These are phyloP conservation scores for Zonitis immaculata DNA, from an alignment of 2,888 invertebrate genomes.

Conservation along the genomic window DNA sequence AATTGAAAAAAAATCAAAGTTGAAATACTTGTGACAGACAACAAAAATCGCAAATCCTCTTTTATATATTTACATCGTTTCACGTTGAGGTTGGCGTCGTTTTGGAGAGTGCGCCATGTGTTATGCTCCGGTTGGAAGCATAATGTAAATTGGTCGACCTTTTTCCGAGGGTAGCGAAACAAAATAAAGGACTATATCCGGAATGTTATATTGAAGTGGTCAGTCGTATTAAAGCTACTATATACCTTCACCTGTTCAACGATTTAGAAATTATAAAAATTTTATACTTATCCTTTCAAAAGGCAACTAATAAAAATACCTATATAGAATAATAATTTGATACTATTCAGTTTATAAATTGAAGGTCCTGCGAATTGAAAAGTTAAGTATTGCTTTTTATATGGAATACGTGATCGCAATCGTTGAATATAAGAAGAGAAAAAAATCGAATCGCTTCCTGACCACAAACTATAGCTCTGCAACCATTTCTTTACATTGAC, in stretches of 20 bases:
- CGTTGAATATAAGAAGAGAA: constrained; percentile 29
- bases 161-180: neutral
- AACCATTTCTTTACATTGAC: constrained; percentile 15
- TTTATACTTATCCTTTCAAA: neutral
- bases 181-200: neutral
- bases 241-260: neutral
- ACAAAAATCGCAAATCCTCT: neutral
- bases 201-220: neutral
- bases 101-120: neutral
- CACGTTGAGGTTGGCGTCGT: neutral
- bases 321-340: constrained; percentile 14
- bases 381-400: constrained; percentile 35
- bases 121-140: neutral
- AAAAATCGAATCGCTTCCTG: constrained; percentile 34
- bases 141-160: neutral
- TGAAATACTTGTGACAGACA: no score
- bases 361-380: constrained; percentile 33
- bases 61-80: neutral
- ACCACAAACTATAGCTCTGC: constrained; percentile 5
- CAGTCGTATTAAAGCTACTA: neutral
- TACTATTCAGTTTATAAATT: constrained; percentile 25
- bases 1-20: no score
- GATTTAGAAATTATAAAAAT: neutral
- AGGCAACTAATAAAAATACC: constrained; percentile 10
- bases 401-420: constrained; percentile 35